Base-by-base conservation (phyloP, 2,113 vertebrate species). In the Camelus bactrianus region DNA sequence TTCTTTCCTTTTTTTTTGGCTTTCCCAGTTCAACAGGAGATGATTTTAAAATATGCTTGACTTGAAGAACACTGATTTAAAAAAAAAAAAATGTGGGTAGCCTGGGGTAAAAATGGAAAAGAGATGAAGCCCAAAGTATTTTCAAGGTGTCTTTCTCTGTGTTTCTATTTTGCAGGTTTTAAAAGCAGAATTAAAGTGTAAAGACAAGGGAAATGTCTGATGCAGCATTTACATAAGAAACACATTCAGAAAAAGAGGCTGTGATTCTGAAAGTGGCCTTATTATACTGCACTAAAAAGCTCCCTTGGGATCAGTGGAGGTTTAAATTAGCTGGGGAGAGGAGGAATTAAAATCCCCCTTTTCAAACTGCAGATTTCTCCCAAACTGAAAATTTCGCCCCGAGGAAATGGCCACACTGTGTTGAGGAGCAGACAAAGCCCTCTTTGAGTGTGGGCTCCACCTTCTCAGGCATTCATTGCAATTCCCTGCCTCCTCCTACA, bases 51-150 rank as follows among this genome's bases (percentile, higher is more conserved):
- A 96, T 95, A 96, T 64, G 50, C 67, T 64, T 67, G 42, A 79
- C 69, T 96, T 94, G 20, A 91, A 96, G 85, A 97, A 95, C 48
- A 80, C 94, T 67, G 46, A 48, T 86, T 48, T 72, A 42, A 30
- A 58, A 76, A 75, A 76, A 75, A 35, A 0, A 8, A 65, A 64
- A 80, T 28, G 69, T 89, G 83, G 83, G 88, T 58, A 91, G 62
- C 81, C 82, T 83, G 88, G 93, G 82, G 86, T 96, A 97, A 95
- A 97, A 97, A 97, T 95, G 95, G 94, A 96, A 97, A 96, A 46
- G 56, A 94, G 89, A 92, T 91, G 83, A 94, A 95, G 72, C 91
- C 38, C 62, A 38, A 94, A 96, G 84, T 69, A 79, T 91, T 96
- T 93, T 89, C 97, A 97, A 97, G 93, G 94, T 95, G 85, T 97